Percentiles rank a stretch among this genome's conserved stretches.
Evolutionary conservation across 2,888 invertebrate species (phyloP).

Genomic region (Parapristionchus giblindavisi): DNA sequence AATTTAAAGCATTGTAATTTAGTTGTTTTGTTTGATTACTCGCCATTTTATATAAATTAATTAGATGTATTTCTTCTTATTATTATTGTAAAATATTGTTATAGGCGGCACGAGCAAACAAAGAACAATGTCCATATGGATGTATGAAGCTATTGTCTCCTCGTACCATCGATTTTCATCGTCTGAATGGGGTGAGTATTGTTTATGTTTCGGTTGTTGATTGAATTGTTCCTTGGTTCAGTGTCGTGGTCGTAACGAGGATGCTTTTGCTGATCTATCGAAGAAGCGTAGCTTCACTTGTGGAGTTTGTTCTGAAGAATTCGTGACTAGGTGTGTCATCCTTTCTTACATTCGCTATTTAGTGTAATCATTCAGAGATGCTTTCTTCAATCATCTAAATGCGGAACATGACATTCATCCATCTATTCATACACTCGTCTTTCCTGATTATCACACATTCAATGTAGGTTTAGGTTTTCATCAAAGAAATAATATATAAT

Average conservation of each 20-base stretch:
- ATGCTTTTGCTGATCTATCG: slow-evolving; percentile 42
- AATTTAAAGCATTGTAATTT: too few relatives aligned
- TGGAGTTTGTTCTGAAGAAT: slow-evolving; percentile 48
- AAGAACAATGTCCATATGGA: slow-evolving; percentile 53
- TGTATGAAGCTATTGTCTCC: slow-evolving; percentile 51
- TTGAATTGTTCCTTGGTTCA: slow-evolving; percentile 17
- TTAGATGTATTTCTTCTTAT: background rate
- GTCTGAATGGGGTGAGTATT: slow-evolving; percentile 52
- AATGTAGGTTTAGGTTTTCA: slow-evolving; percentile 40
- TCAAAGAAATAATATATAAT: background rate
- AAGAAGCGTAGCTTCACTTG: slow-evolving; percentile 53
- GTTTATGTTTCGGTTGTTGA: background rate
- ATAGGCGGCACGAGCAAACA: slow-evolving; percentile 11
- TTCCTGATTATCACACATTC: slow-evolving; percentile 46
- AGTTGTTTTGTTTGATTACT: background rate
- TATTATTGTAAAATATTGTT: background rate
- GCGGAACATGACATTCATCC: slow-evolving; percentile 55
- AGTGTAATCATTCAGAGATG: background rate
- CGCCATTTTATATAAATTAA: background rate
- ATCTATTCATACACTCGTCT: slow-evolving; percentile 42
- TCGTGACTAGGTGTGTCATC: slow-evolving; percentile 48
- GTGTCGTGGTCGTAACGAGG: slow-evolving; percentile 44
- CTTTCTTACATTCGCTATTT: too few relatives aligned
- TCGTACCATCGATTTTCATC: slow-evolving; percentile 56
- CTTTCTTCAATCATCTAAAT: slow-evolving; percentile 34